A percentile compares a stretch with the other conserved stretches of the same genome.
Evolutionary conservation across 2,797 vertebrate species (phyloP).

Genomic region (Synaphobranchus kaupii): DNA sequence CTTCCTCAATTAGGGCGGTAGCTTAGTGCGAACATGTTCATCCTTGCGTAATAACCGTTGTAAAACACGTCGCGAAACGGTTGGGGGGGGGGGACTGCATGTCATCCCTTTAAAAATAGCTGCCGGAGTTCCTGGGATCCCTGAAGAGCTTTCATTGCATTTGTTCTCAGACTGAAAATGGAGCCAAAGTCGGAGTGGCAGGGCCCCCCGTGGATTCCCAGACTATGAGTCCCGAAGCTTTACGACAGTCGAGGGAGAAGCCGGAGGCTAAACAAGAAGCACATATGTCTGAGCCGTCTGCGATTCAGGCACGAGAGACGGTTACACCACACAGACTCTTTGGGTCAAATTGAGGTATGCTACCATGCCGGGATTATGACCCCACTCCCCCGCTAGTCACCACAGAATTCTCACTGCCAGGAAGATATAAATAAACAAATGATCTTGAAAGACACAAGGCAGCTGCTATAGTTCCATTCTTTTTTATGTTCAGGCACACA

Average conservation of each 20-base stretch:
- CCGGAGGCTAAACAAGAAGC: neutral
- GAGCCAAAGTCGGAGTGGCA: neutral
- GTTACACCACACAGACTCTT: neutral
- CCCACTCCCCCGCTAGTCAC: slow-evolving; percentile 41
- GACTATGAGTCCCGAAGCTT: neutral
- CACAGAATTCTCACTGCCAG: slow-evolving; percentile 61
- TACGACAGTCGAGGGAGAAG: neutral
- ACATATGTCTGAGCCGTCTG: slow-evolving; percentile 43
- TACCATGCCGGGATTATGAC: slow-evolving; percentile 49
- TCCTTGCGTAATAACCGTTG: slow-evolving; percentile 43
- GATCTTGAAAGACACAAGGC: slow-evolving; percentile 43
- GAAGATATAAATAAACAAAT: slow-evolving; percentile 53
- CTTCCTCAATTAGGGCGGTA: slow-evolving; percentile 43
- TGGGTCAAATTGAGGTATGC: slow-evolving; percentile 31
- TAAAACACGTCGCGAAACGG: slow-evolving; percentile 51
- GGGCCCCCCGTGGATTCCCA: neutral
- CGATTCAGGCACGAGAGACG: slow-evolving; percentile 32
- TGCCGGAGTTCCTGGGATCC: neutral
- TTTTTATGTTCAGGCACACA: neutral
- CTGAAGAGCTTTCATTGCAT: neutral
- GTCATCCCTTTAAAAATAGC: neutral
- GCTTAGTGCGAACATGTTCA: slow-evolving; percentile 49
- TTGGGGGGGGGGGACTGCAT: neutral
- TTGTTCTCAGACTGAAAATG: neutral
- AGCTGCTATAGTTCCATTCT: neutral